Evolutionary conservation across 2,888 invertebrate genomes (phyloP).

Genomic region (Ophonus ardosiacus): DNA sequence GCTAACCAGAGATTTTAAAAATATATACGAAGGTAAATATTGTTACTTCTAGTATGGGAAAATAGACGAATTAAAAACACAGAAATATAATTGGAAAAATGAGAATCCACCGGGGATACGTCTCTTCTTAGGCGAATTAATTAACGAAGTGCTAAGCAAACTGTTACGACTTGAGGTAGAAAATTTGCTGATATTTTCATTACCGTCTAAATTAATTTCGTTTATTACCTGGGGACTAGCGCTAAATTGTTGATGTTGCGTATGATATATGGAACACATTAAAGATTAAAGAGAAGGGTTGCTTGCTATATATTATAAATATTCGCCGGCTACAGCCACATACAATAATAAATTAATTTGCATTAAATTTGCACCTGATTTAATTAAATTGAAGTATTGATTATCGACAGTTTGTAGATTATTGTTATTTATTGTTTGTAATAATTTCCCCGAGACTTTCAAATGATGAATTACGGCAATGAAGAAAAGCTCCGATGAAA

Average conservation of each 20-base stretch:
- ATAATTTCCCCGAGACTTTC: constrained; percentile 10
- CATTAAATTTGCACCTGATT: constrained; percentile 21
- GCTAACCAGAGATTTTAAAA: too few relatives aligned
- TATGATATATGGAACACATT: constrained; percentile 25
- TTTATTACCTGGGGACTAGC: constrained; percentile 21
- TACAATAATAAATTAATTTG: neutral
- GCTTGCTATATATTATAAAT: neutral
- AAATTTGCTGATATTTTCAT: constrained; percentile 40
- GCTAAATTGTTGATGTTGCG: constrained; percentile 17
- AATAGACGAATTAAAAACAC: too few relatives aligned
- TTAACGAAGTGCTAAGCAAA: constrained; percentile 3
- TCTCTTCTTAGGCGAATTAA: neutral
- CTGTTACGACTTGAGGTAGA: constrained; percentile 15
- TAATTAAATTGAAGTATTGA: constrained; percentile 37
- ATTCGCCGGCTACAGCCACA: neutral
- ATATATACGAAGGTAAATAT: too few relatives aligned
- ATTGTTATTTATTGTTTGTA: neutral
- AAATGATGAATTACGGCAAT: constrained; percentile 3
- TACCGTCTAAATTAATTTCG: constrained; percentile 30
- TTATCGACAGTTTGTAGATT: constrained; percentile 3
- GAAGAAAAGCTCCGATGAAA: neutral
- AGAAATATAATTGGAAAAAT: neutral
- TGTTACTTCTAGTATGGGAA: too few relatives aligned
- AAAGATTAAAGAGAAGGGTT: neutral
- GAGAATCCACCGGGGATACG: neutral